Percentiles rank a stretch among this genome's conserved stretches.
phyloP scores from a whole-genome alignment of 1,140 invertebrate species.

The Bombus terrestris region DNA sequence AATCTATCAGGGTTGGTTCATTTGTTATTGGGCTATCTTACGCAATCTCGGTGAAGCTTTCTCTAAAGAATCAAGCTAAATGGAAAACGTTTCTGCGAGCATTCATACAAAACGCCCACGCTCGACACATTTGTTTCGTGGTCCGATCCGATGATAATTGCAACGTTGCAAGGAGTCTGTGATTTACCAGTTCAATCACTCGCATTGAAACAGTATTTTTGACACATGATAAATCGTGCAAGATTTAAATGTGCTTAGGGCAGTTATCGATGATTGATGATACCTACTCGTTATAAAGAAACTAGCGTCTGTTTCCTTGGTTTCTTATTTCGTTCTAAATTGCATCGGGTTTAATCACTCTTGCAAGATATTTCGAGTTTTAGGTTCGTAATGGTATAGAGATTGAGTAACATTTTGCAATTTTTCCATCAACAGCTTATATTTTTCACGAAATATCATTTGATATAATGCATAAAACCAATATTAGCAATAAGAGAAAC shows the following conservation, averaged over 20 bases:
- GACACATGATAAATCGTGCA: constrained; percentile 5
- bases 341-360: background rate
- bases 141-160: constrained; percentile 4
- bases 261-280: background rate
- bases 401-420: background rate
- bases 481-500: background rate
- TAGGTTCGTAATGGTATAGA: background rate
- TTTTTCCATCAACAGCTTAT: too few relatives aligned
- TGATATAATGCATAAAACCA: background rate
- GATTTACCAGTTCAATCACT: constrained; percentile 13
- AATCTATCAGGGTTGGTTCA: background rate
- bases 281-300: background rate
- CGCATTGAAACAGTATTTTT: background rate
- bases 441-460: too few relatives aligned
- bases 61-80: constrained; percentile 4
- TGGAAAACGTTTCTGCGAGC: background rate
- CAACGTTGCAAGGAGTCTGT: background rate
- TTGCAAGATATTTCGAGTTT: background rate
- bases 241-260: background rate
- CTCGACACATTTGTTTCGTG: background rate
- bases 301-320: background rate
- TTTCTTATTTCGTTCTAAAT: background rate
- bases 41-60: background rate
- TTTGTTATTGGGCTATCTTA: background rate
- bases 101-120: constrained; percentile 2